A percentile compares a stretch with the other conserved stretches of the same genome.
Conservation (phyloP, 2,888 invertebrate species). For the Timema cristinae region DNA sequence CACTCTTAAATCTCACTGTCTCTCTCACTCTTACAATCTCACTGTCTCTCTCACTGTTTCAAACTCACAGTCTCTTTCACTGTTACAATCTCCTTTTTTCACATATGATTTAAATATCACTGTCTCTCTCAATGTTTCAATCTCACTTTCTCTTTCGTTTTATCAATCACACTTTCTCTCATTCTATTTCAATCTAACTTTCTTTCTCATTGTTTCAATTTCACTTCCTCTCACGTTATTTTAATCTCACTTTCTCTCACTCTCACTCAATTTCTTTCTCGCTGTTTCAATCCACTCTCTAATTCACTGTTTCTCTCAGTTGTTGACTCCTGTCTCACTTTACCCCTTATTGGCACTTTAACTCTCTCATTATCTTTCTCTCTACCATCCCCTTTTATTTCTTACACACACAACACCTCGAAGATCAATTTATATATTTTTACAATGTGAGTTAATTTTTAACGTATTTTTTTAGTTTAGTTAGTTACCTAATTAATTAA, state of each 20-base stretch:
- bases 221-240: neutral
- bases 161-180: slow-evolving; percentile 1
- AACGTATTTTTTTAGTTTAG: too few relatives aligned
- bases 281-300: neutral
- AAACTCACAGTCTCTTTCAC: neutral
- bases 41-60: neutral
- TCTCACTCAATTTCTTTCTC: neutral
- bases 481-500: too few relatives aligned
- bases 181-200: neutral
- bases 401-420: too few relatives aligned
- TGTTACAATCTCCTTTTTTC: neutral
- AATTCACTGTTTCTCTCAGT: neutral
- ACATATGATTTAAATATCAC: neutral
- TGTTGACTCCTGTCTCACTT: neutral
- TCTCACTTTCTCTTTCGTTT: neutral
- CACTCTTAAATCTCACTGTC: neutral
- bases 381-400: too few relatives aligned
- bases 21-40: neutral
- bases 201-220: neutral
- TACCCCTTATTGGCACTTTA: neutral
- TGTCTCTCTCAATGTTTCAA: neutral
- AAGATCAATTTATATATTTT: too few relatives aligned
- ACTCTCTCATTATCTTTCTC: neutral
- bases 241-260: neutral
- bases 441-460: too few relatives aligned